These are phyloP conservation scores for Aphelinus atriplicis DNA, from an alignment of 1,140 invertebrate genomes.

Conservation along the genomic window DNA sequence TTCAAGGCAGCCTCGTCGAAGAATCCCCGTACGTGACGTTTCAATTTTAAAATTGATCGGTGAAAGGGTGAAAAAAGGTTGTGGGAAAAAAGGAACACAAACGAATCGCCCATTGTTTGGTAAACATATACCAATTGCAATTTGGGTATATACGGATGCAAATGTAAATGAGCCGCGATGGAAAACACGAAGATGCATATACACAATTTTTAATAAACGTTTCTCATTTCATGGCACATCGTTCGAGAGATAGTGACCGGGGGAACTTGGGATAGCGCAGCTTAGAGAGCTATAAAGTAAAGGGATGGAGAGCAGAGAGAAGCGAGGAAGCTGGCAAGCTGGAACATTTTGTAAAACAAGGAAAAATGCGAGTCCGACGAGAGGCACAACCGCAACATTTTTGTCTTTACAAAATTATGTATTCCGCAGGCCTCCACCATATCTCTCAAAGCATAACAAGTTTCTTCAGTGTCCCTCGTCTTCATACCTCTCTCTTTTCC, in stretches of 20 bases:
- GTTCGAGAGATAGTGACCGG: constrained; percentile 50
- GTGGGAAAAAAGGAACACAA: background rate
- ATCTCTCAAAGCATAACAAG: constrained; percentile 69
- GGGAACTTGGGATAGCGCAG: constrained; percentile 46
- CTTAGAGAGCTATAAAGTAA: constrained; percentile 38
- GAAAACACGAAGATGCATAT: constrained; percentile 58
- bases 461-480: constrained; percentile 58
- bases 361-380: constrained; percentile 65
- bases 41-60: background rate
- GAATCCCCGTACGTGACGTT: background rate
- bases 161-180: too few relatives aligned
- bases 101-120: background rate
- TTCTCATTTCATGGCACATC: constrained; percentile 64
- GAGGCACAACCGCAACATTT: constrained; percentile 65
- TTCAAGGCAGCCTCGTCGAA: background rate
- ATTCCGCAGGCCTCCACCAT: constrained; percentile 66
- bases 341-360: constrained; percentile 66
- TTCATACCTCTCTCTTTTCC: constrained; percentile 22
- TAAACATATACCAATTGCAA: too few relatives aligned
- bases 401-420: constrained; percentile 69
- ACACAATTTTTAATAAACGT: constrained; percentile 63
- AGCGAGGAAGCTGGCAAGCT: constrained; percentile 52
- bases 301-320: constrained; percentile 45
- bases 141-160: too few relatives aligned
- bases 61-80: too few relatives aligned